Conservation (phyloP, 2,113 vertebrate species). For the Erythrocercus mccallii region DNA sequence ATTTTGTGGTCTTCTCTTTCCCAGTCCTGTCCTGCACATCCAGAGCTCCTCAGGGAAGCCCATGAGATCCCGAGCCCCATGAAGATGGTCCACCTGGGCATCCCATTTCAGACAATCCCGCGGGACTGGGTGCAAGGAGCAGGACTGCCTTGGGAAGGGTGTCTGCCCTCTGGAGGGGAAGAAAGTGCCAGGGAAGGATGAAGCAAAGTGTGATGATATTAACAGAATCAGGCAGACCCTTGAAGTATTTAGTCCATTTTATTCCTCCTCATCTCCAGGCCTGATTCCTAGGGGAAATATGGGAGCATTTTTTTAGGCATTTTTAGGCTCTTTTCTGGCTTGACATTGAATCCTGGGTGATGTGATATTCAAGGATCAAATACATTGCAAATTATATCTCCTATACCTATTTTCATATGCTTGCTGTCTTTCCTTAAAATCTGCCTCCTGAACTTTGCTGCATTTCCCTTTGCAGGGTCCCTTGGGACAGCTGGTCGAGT, state of each 20-base stretch:
- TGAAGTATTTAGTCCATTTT: not conserved
- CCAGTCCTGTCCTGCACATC: not conserved
- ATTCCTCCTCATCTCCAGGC: not conserved
- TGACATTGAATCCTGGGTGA: not conserved
- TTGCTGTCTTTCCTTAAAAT: not conserved
- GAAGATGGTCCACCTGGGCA: not conserved
- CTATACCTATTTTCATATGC: not conserved
- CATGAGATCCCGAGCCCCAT: accelerated
- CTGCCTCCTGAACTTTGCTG: not conserved
- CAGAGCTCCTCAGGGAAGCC: not conserved
- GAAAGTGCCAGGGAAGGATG: not conserved
- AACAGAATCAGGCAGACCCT: not conserved
- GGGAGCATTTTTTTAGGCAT: not conserved
- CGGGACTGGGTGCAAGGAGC: not conserved
- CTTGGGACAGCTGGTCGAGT: constrained; percentile 85
- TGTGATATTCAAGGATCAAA: not conserved
- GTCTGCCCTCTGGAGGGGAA: not conserved
- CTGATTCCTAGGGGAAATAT: not conserved
- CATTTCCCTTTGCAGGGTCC: constrained; percentile 75
- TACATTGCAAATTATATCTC: not conserved
- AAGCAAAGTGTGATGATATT: not conserved
- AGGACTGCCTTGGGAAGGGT: not conserved
- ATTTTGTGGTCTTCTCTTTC: not conserved
- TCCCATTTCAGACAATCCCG: not conserved
- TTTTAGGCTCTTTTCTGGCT: not conserved